These are phyloP conservation scores for Falco naumanni DNA, from an alignment of 2,797 vertebrate species.

Conservation along the genomic window DNA sequence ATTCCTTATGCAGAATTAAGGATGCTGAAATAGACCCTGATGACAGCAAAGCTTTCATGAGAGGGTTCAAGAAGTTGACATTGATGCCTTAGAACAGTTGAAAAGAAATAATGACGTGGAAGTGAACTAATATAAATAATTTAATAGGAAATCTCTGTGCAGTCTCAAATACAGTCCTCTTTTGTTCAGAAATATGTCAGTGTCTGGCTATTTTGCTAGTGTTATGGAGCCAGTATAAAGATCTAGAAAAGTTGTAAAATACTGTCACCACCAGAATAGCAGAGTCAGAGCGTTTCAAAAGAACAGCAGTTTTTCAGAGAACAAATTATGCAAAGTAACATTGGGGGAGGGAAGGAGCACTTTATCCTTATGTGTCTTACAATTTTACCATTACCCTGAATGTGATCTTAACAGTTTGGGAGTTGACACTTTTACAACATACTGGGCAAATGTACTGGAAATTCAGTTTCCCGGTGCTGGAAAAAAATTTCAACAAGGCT, in stretches of 20 bases:
- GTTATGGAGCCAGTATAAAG: not conserved
- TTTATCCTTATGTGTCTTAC: not conserved
- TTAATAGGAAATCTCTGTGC: constrained; percentile 65
- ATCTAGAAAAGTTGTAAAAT: constrained; percentile 52
- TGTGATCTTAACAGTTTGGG: not conserved
- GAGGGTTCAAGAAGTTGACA: constrained; percentile 51
- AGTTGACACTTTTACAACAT: constrained; percentile 6
- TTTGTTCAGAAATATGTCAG: constrained; percentile 49
- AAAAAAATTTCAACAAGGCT: not conserved
- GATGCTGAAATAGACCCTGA: constrained; percentile 62
- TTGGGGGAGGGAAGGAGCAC: not conserved
- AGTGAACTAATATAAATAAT: constrained; percentile 72
- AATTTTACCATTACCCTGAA: not conserved
- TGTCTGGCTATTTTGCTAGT: constrained; percentile 31
- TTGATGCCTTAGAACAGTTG: constrained; percentile 54
- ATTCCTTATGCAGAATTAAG: constrained; percentile 63
- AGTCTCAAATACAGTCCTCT: constrained; percentile 48
- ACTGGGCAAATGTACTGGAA: constrained; percentile 17
- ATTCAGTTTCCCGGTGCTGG: not conserved
- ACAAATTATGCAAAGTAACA: constrained; percentile 3
- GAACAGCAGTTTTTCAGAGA: not conserved
- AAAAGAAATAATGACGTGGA: constrained; percentile 69
- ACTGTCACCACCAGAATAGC: not conserved
- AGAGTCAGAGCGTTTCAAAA: constrained; percentile 2
- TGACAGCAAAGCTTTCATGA: constrained; percentile 64